A percentile compares a stretch with the other conserved stretches of the same genome.
Evolutionary conservation across 2,888 invertebrate genomes (phyloP).

Genomic region (Hyposoter dolosus): DNA sequence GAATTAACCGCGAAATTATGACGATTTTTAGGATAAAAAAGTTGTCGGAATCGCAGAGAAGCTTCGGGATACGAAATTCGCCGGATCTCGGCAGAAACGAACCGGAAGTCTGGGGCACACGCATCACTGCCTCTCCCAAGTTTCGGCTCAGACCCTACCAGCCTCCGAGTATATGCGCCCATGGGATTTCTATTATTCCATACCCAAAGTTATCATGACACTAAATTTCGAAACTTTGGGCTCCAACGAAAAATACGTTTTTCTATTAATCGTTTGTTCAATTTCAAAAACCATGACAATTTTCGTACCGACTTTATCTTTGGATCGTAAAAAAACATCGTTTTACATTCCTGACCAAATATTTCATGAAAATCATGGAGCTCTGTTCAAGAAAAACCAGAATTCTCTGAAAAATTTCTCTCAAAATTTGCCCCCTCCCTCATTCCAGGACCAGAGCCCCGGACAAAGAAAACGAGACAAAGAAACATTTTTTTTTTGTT

Average conservation of each 20-base stretch:
- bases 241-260: not conserved
- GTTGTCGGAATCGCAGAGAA: not conserved
- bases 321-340: too few relatives aligned
- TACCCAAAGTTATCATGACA: not conserved
- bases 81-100: not conserved
- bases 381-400: too few relatives aligned
- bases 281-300: too few relatives aligned
- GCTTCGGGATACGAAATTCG: not conserved
- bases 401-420: too few relatives aligned
- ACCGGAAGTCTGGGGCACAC: slow-evolving; percentile 9
- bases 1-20: not conserved
- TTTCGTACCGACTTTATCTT: too few relatives aligned
- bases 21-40: not conserved
- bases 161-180: not conserved
- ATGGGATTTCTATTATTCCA: not conserved
- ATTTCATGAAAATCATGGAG: too few relatives aligned
- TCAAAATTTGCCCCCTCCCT: too few relatives aligned
- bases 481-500: too few relatives aligned
- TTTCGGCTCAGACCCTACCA: not conserved
- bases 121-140: slow-evolving; percentile 1
- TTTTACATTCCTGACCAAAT: too few relatives aligned
- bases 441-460: too few relatives aligned
- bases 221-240: not conserved
- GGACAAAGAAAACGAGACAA: too few relatives aligned
- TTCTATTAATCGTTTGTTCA: too few relatives aligned